These are phyloP conservation scores for Zygothrica quintamaculata DNA, from an alignment of 2,888 invertebrate species.

Conservation along the genomic window DNA sequence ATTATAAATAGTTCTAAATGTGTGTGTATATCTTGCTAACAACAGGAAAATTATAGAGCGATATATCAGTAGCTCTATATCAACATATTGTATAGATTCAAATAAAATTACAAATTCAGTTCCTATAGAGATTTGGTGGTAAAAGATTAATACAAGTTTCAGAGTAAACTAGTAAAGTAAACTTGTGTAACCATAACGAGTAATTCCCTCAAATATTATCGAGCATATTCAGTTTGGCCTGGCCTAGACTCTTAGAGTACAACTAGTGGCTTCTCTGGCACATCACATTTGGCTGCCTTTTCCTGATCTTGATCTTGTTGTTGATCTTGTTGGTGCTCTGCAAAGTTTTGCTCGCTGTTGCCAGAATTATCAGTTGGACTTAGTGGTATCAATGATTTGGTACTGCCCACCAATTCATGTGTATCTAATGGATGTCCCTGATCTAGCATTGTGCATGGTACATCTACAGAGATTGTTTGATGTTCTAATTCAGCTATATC, in stretches of 20 bases:
- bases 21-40: slow-evolving; percentile 3
- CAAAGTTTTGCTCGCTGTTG: slow-evolving; percentile 73
- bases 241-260: slow-evolving; percentile 69
- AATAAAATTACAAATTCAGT: slow-evolving; percentile 66
- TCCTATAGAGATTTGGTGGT: slow-evolving; percentile 36
- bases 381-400: slow-evolving; percentile 83
- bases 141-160: slow-evolving; percentile 18
- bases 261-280: slow-evolving; percentile 83
- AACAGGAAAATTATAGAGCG: slow-evolving; percentile 4
- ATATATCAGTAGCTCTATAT: slow-evolving; percentile 23
- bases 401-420: slow-evolving; percentile 83
- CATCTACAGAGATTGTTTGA: slow-evolving; percentile 57
- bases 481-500: slow-evolving; percentile 73
- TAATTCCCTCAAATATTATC: background rate
- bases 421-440: slow-evolving; percentile 57
- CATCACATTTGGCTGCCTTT: slow-evolving; percentile 80
- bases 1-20: slow-evolving; percentile 3
- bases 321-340: slow-evolving; percentile 63
- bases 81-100: slow-evolving; percentile 52
- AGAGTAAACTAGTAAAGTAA: background rate
- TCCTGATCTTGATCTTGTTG: slow-evolving; percentile 39
- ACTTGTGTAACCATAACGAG: background rate
- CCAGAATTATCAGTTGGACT: slow-evolving; percentile 81
- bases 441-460: slow-evolving; percentile 30
- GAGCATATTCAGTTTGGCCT: background rate